Base-by-base conservation (phyloP, 2,797 vertebrate species). In the Poliocrania exsul region DNA sequence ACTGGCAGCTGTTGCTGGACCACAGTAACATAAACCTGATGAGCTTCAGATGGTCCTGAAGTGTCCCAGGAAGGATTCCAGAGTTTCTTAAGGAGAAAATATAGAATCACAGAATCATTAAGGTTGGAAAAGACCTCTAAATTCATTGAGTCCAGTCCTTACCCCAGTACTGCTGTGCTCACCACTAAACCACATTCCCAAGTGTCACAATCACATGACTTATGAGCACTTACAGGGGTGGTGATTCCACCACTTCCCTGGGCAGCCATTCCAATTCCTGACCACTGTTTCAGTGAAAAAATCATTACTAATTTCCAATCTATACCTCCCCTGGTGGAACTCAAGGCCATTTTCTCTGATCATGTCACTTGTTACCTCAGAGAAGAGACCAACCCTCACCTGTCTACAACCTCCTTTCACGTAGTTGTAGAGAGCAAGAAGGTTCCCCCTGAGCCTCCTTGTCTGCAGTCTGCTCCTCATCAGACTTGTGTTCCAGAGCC, bases 161-260 rank as follows among this genome's bases (percentile, higher is more conserved):
- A 13, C 6, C 44, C 37, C 46, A 17, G 46, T 18, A 40, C 33
- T 78, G 44, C 25, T 0, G 0, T 31, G 25, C 14, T 23, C 15
- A 12, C 29, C 38, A 11, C 29, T 46, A 65, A 83, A 71, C 51
- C n/a, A 26, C 5, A 8, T 71, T 51, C 44, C 33, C 58, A 71
- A 0, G 33, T 13, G 65, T 20, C 65, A 64, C 29, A 71, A 11
- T 65, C 21, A 8, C 2, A 19, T 26, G 21, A 16, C 38, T 58
- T 35, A 7, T 19, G 51, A 24, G 28, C 9, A 20, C 38, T 53
- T 47, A 2, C 38, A 35, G 15, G 20, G 17, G 19, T 5, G 10
- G 5, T 26, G 46, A 58, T 71, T 8, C 10, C 25, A 53, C 26
- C 46, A 10, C n/a, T 65, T 65, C 10, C 3, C 33, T 58, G 21